Evolutionary conservation across 2,797 vertebrate species (phyloP).

Genomic region (Chelonia mydas): DNA sequence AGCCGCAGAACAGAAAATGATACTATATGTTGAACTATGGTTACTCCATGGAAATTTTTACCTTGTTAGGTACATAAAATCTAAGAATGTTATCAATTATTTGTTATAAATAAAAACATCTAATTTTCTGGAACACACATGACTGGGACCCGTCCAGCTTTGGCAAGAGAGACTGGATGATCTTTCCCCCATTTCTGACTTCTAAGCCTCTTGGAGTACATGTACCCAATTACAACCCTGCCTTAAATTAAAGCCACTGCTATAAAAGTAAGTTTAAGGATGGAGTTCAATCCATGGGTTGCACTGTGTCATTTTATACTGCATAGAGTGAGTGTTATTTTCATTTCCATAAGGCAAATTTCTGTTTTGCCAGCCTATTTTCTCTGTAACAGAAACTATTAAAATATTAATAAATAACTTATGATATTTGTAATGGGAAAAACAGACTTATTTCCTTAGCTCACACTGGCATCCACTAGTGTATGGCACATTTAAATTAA

Average conservation of each 20-base stretch:
- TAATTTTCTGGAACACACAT: not conserved
- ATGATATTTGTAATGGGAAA: not conserved
- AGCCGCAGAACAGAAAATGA: not conserved
- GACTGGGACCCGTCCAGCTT: not conserved
- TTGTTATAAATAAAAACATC: not conserved
- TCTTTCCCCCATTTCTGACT: not conserved
- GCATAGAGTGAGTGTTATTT: not conserved
- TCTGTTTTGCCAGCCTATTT: not conserved
- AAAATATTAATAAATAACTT: not conserved
- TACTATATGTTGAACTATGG: not conserved
- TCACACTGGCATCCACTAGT: not conserved
- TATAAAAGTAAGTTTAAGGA: not conserved
- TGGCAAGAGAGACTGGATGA: not conserved
- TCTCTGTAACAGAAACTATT: not conserved
- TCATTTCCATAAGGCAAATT: not conserved
- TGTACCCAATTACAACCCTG: not conserved
- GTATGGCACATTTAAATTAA: not conserved
- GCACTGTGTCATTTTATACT: not conserved
- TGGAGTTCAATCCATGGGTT: not conserved
- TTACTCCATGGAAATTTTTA: not conserved
- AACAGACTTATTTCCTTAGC: not conserved
- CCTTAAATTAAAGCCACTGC: not conserved
- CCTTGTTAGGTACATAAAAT: not conserved
- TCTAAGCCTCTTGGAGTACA: accelerated
- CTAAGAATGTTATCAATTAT: not conserved